phyloP scores from a whole-genome alignment of 2,888 invertebrate species.

The Acleris laterana region DNA sequence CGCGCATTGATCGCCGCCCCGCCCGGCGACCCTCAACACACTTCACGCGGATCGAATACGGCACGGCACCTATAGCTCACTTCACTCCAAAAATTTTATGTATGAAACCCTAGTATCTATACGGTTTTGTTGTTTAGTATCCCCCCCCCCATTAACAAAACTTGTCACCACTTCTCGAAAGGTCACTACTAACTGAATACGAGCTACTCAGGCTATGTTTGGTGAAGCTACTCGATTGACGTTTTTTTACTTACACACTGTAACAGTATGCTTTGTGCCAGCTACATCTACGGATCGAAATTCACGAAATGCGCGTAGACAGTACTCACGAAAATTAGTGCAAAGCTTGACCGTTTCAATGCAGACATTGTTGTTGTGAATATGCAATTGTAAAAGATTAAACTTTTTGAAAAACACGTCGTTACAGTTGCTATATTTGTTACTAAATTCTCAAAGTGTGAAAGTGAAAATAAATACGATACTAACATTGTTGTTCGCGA shows the following conservation, averaged over 20 bases:
- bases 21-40: constrained; percentile 56
- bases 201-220: constrained; percentile 51
- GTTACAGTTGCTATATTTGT: background rate
- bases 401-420: background rate
- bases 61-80: constrained; percentile 62
- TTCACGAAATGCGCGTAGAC: constrained; percentile 47
- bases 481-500: constrained; percentile 34
- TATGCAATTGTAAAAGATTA: constrained; percentile 39
- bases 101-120: constrained; percentile 78
- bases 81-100: constrained; percentile 66
- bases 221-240: constrained; percentile 46
- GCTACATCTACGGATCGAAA: constrained; percentile 44
- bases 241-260: constrained; percentile 45
- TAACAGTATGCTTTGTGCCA: constrained; percentile 51
- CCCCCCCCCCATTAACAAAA: constrained; percentile 65
- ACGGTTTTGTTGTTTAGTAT: constrained; percentile 73
- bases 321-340: constrained; percentile 50
- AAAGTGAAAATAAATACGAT: constrained; percentile 19
- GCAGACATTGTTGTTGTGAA: constrained; percentile 59
- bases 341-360: constrained; percentile 46
- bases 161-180: constrained; percentile 64
- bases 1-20: constrained; percentile 72
- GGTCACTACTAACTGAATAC: constrained; percentile 61
- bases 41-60: constrained; percentile 62
- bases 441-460: constrained; percentile 17